These are phyloP conservation scores for Netelia virgata DNA, from an alignment of 2,888 invertebrate species.

Conservation along the genomic window DNA sequence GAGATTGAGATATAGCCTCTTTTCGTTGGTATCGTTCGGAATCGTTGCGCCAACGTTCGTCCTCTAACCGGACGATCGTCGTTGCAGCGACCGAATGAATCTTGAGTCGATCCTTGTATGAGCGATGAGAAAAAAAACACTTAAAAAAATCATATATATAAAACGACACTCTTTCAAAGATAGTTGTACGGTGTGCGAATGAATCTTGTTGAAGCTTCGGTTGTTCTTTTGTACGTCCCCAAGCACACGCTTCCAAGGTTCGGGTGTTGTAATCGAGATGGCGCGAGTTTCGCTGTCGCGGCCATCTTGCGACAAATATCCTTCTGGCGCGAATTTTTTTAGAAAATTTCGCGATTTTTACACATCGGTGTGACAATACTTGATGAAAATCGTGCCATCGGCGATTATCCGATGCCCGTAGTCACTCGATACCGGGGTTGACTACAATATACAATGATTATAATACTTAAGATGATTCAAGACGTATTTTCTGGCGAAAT, in stretches of 20 bases:
- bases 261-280: conserved; percentile 61
- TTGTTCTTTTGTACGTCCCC: conserved; percentile 76
- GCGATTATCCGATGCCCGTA: conserved; percentile 57
- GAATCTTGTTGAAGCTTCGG: conserved; percentile 81
- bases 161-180: conserved; percentile 82
- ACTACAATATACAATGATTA: conserved; percentile 75
- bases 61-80: conserved; percentile 27
- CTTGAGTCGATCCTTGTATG: conserved; percentile 76
- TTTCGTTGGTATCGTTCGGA: conserved; percentile 82
- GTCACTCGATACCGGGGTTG: conserved; percentile 67
- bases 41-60: conserved; percentile 56
- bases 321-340: conserved; percentile 19
- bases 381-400: conserved; percentile 52
- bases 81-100: conserved; percentile 63
- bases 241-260: conserved; percentile 67
- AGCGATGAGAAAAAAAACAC: conserved; percentile 62
- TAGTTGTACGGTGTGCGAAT: conserved; percentile 85
- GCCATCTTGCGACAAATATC: conserved; percentile 55
- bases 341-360: background rate
- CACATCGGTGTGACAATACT: background rate
- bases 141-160: conserved; percentile 51
- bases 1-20: conserved; percentile 83
- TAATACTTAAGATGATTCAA: conserved; percentile 79
- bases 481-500: conserved; percentile 64
- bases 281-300: conserved; percentile 61